Evolutionary conservation across 2,797 vertebrate genomes (phyloP).

Genomic region (Atherinosoma microstoma): DNA sequence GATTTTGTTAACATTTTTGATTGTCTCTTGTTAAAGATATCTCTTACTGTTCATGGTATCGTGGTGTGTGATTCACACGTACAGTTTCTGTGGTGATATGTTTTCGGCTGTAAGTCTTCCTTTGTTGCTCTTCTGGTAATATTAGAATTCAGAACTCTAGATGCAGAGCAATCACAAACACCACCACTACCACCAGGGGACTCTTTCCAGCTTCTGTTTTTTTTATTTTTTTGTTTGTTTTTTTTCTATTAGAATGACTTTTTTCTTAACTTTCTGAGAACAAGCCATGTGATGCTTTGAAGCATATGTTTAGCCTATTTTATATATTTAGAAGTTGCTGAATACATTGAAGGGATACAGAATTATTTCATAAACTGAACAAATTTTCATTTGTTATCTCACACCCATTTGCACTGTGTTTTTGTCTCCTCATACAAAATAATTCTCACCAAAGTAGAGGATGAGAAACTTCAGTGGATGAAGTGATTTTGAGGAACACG

Average conservation of each 20-base stretch:
- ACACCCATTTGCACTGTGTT: conserved; percentile 65
- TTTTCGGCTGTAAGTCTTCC: conserved; percentile 84
- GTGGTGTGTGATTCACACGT: conserved; percentile 77
- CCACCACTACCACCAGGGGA: conserved; percentile 71
- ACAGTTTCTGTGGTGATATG: conserved; percentile 75
- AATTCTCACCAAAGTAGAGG: conserved; percentile 81
- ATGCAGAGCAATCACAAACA: conserved; percentile 78
- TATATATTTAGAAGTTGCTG: conserved; percentile 73
- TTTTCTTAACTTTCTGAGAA: conserved; percentile 77
- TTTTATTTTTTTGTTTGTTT: conserved; percentile 24
- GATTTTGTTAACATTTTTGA: conserved; percentile 80
- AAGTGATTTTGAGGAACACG: conserved; percentile 51
- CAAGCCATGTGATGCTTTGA: conserved; percentile 86
- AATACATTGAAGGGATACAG: conserved; percentile 63
- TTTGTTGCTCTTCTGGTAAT: conserved; percentile 82
- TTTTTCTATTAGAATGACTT: conserved; percentile 71
- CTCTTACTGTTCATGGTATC: conserved; percentile 74
- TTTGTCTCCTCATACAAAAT: conserved; percentile 63
- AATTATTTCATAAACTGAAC: conserved; percentile 72
- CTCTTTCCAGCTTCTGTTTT: conserved; percentile 64
- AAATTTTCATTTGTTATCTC: conserved; percentile 62
- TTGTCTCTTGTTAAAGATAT: conserved; percentile 78
- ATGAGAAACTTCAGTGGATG: conserved; percentile 54
- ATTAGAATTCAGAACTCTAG: conserved; percentile 79
- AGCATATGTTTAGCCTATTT: conserved; percentile 84